Evolutionary conservation across 2,113 vertebrate genomes (phyloP).

Genomic region (Ctenomys sociabilis): DNA sequence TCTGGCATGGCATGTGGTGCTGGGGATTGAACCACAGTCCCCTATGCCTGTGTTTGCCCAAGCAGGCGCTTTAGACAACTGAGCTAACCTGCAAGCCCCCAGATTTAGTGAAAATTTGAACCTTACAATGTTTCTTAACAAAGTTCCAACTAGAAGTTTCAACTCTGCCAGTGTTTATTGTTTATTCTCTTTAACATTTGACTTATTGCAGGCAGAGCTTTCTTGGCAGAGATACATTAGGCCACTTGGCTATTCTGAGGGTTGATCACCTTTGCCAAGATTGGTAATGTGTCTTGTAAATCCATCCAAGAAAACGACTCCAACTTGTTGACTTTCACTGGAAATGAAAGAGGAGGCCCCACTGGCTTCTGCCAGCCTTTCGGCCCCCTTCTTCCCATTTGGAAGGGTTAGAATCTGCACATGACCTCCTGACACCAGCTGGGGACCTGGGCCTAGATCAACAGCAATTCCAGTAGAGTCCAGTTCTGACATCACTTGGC

Average conservation of each 20-base stretch:
- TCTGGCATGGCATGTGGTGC: no score
- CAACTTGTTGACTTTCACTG: neutral
- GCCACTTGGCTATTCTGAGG: neutral
- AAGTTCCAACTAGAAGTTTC: neutral
- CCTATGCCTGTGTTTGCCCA: no score
- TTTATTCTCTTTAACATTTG: neutral
- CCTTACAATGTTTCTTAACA: neutral
- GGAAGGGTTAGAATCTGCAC: neutral
- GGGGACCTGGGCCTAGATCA: no score
- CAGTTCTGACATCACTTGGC: neutral
- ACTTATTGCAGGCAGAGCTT: neutral
- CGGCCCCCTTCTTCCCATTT: neutral
- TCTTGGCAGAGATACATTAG: neutral
- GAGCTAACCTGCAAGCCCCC: no score
- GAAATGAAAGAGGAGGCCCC: neutral
- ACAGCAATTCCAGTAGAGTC: neutral
- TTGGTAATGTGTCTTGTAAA: neutral
- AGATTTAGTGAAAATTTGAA: neutral
- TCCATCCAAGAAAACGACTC: neutral
- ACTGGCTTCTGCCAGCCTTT: no score
- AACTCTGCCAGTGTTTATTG: neutral
- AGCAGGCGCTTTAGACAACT: no score
- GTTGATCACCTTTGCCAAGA: neutral
- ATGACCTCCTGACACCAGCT: fast-evolving
- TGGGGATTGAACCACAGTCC: no score